These are phyloP conservation scores for Ancistrus triradiatus DNA, from an alignment of 2,113 vertebrate genomes.

Conservation along the genomic window DNA sequence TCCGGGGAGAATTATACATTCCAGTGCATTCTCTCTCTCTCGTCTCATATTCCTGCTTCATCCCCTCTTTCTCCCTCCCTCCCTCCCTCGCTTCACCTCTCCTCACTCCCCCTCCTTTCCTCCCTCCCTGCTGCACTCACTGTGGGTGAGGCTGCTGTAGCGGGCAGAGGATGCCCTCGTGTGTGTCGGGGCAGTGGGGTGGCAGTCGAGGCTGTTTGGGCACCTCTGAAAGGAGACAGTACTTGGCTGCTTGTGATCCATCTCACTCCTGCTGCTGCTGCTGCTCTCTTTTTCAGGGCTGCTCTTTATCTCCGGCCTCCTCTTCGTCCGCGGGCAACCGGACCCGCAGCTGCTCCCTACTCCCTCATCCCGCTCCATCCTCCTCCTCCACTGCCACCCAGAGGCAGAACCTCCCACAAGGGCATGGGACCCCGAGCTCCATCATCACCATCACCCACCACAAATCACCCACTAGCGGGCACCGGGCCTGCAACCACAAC, in stretches of 20 bases:
- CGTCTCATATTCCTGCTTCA: slow-evolving; percentile 31
- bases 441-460: slow-evolving; percentile 83
- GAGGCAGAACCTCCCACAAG: slow-evolving; percentile 64
- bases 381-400: slow-evolving; percentile 68
- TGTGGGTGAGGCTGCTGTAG: slow-evolving; percentile 24
- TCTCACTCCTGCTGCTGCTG: slow-evolving; percentile 52
- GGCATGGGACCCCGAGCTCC: slow-evolving; percentile 66
- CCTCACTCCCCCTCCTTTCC: background rate
- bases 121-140: slow-evolving; percentile 8
- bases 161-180: slow-evolving; percentile 48
- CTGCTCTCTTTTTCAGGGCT: slow-evolving; percentile 69
- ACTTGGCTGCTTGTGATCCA: slow-evolving; percentile 34
- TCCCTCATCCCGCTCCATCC: slow-evolving; percentile 66
- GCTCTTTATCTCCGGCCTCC: slow-evolving; percentile 61
- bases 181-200: slow-evolving; percentile 31
- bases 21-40: slow-evolving; percentile 29
- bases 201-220: slow-evolving; percentile 36
- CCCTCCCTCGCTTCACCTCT: background rate
- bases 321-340: slow-evolving; percentile 53
- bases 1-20: slow-evolving; percentile 23
- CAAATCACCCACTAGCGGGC: slow-evolving; percentile 79
- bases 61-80: background rate
- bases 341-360: slow-evolving; percentile 79
- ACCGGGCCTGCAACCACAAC: slow-evolving; percentile 73
- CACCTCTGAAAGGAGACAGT: slow-evolving; percentile 34